phyloP scores from a whole-genome alignment of 2,113 vertebrate genomes.

The Hippotragus niger region DNA sequence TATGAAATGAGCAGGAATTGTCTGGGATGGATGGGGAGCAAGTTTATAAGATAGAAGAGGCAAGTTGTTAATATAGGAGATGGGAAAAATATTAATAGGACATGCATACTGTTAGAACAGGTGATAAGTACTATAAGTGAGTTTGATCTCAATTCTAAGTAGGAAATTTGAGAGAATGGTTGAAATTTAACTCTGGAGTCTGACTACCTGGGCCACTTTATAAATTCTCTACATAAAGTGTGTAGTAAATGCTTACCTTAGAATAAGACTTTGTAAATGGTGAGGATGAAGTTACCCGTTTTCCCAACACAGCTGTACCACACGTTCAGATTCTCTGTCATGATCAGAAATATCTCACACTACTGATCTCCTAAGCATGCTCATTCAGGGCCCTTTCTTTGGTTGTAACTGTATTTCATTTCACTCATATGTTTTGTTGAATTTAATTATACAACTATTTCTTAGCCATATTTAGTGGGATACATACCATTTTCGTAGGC shows the following conservation, averaged over 20 bases:
- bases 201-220: background rate
- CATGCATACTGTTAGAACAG: background rate
- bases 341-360: slow-evolving; percentile 9
- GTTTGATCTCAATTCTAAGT: slow-evolving; percentile 23
- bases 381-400: slow-evolving; percentile 2
- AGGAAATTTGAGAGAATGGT: background rate
- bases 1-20: background rate
- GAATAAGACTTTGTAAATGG: background rate
- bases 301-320: background rate
- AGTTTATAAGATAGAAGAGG: background rate
- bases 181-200: background rate
- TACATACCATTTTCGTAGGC: background rate
- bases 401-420: background rate
- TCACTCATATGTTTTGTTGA: background rate
- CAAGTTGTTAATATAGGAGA: slow-evolving; percentile 2
- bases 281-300: background rate
- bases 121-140: background rate
- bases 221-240: slow-evolving; percentile 24
- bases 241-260: slow-evolving; percentile 21
- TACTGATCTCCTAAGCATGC: background rate
- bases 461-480: background rate
- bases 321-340: background rate
- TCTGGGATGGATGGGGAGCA: background rate
- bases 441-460: background rate
- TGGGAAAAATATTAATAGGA: background rate